These are phyloP conservation scores for Sarcophaga rosellei DNA, from an alignment of 2,888 invertebrate genomes.

Conservation along the genomic window DNA sequence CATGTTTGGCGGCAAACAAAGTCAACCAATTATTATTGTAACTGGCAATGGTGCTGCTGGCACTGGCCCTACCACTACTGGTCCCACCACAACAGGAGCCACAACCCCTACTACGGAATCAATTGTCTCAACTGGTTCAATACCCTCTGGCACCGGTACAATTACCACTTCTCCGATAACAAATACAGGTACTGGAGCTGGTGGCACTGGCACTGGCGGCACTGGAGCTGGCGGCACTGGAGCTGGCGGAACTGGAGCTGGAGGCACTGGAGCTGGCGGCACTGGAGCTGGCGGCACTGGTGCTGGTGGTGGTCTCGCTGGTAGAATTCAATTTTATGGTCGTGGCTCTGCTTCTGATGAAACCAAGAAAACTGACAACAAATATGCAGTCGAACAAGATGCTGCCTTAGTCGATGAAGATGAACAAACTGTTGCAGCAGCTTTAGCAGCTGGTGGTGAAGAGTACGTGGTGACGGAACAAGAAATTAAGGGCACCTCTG, in stretches of 20 bases:
- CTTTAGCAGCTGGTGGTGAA: slow-evolving; percentile 72
- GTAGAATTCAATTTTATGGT: slow-evolving; percentile 60
- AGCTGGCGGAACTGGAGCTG: slow-evolving; percentile 41
- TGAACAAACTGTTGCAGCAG: slow-evolving; percentile 73
- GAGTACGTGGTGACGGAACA: slow-evolving; percentile 74
- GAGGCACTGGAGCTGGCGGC: not conserved
- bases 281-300: not conserved
- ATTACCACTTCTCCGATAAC: slow-evolving; percentile 47
- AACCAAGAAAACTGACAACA: not conserved
- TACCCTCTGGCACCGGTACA: slow-evolving; percentile 70
- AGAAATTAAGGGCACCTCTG: slow-evolving; percentile 70
- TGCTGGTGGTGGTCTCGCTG: not conserved
- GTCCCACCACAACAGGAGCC: slow-evolving; percentile 65
- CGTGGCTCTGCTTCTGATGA: slow-evolving; percentile 27
- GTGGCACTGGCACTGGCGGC: slow-evolving; percentile 20
- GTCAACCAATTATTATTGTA: slow-evolving; percentile 77
- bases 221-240: too few relatives aligned
- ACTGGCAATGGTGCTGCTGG: slow-evolving; percentile 68
- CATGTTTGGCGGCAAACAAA: slow-evolving; percentile 72
- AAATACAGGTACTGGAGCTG: slow-evolving; percentile 51
- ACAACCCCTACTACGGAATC: slow-evolving; percentile 60
- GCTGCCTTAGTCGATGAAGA: slow-evolving; percentile 72
- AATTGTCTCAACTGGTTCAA: slow-evolving; percentile 70
- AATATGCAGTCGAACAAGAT: slow-evolving; percentile 2
- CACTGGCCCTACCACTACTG: slow-evolving; percentile 43